Base-by-base conservation (phyloP, 2,113 vertebrate species). In the Leucopsar rothschildi region DNA sequence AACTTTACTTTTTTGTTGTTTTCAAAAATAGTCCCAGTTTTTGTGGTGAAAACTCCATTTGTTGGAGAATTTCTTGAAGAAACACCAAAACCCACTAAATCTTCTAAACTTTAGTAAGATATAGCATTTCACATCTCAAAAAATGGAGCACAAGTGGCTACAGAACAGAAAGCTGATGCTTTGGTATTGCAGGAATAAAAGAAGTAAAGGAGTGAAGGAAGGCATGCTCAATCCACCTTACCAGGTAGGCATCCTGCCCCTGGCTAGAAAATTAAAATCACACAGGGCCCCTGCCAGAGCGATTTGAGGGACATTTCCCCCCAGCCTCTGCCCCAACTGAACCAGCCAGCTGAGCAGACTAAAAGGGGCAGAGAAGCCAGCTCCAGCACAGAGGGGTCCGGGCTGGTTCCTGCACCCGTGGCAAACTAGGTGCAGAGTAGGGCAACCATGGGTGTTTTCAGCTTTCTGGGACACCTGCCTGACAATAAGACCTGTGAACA, bases 401-500 rank as follows among this genome's bases (percentile, higher is more conserved):
- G 49, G 55, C 75, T 60, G 40, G 49, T n/a, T 64, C 33, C 61
- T 59, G 18, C 0, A 0, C 12, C n/a, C 6, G 1, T 24, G 55
- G 29, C 2, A 3, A 50, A 28, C 44, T 78, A 23, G 35, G 33
- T 37, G 14, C 35, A 60, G 40, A 59, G 29, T 1, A 12, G 12
- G 25, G 31, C 80, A 82, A 44, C 49, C 3, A 3, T 3, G 11
- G 33, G 20, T 64, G 27, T 29, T 12, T 50, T 73, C 39, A 53
- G n/a, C 75, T 57, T 73, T 23, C 63, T 0, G 0, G 57, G 37
- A 81, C 59, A 12, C 53, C 23, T 49, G 27, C 31, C 64, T 85
- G 69, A 44, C 15, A 53, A 8, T 19, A 4, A 57, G 18, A 61
- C 18, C 35, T 70, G 24, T 1, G 2, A 68, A 35, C 49, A 69